Evolutionary conservation across 2,888 invertebrate genomes (phyloP).

Genomic region (Psylliodes chrysocephalus): DNA sequence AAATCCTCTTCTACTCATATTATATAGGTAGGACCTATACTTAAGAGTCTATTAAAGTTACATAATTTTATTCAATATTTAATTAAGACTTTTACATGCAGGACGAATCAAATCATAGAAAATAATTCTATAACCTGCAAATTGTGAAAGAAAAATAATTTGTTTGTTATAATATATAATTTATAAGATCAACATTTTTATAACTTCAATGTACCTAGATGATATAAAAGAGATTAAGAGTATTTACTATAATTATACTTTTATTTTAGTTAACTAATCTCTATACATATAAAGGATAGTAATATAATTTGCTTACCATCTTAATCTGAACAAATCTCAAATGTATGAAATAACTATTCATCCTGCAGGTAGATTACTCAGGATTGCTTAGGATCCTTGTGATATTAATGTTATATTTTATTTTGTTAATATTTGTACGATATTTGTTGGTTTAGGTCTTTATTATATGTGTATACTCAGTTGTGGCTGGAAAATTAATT

Average conservation of each 20-base stretch:
- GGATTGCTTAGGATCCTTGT: constrained; percentile 4
- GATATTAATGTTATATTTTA: constrained; percentile 19
- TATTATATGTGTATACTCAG: constrained; percentile 11
- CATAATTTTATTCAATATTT: too few relatives aligned
- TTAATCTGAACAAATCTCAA: neutral
- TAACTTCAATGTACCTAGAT: too few relatives aligned
- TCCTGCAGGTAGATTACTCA: constrained; percentile 6
- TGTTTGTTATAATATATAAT: too few relatives aligned
- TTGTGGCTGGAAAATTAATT: constrained; percentile 41
- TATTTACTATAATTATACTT: too few relatives aligned
- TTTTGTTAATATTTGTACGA: constrained; percentile 6
- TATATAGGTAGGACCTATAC: neutral
- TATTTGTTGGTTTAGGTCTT: constrained; percentile 25
- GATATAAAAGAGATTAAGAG: too few relatives aligned
- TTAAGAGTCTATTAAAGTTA: too few relatives aligned
- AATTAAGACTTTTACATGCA: neutral
- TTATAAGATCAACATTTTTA: too few relatives aligned
- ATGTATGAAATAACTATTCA: neutral
- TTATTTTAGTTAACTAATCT: too few relatives aligned
- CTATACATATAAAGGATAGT: too few relatives aligned
- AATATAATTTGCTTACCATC: too few relatives aligned
- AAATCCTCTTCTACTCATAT: neutral
- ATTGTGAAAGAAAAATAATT: too few relatives aligned
- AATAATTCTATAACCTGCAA: too few relatives aligned
- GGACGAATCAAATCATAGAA: constrained; percentile 4